Base-by-base conservation (phyloP, 2,113 vertebrate species). In the Silurus meridionalis region DNA sequence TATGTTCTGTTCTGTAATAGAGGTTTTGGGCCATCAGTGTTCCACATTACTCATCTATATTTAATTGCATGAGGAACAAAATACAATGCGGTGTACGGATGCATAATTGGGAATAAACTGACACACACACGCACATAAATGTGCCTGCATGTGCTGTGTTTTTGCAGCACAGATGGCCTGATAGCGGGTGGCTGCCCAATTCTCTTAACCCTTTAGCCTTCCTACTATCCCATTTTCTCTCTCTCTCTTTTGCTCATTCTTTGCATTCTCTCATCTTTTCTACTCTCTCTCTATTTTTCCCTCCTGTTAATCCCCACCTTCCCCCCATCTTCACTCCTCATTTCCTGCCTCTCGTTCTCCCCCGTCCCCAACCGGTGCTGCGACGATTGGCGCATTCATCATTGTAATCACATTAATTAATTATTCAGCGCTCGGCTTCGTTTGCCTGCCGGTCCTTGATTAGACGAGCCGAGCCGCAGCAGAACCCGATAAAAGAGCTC, bases 341-440 rank as follows among this genome's bases (percentile, higher is more conserved):
- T 58, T 50, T 28, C 67, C 83, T 67, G 58, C 5, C 46, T 37
- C 58, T 57, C 9, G 8, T 72, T 21, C 46, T n/a, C 83, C 53
- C 6, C 78, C 55, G 53, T 37, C 23, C 57, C 53, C 46, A 19
- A 37, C 25, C 53, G 64, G 80, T 15, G 74, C 64, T 71, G 80
- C 63, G n/a, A 87, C 91, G 93, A 92, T 93, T 92, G 86, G 90
- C 83, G 88, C 94, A 92, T 95, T 93, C 91, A 93, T 95, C 93
- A 93, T 87, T 89, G 91, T 94, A 94, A 94, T 95, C 93, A 94
- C 90, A 90, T 85, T 92, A 83, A 82, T 95, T 91, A 94, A 94
- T 94, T 94, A 95, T 95, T 94, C 93, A 92, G 90, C 85, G 86
- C 89, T 93, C 90, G 91, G 93, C 92, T 91, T 92, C 90, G 89